Conservation (phyloP, 53 echinoderm and acorn worm species). For the Paelopatides confundens region DNA sequence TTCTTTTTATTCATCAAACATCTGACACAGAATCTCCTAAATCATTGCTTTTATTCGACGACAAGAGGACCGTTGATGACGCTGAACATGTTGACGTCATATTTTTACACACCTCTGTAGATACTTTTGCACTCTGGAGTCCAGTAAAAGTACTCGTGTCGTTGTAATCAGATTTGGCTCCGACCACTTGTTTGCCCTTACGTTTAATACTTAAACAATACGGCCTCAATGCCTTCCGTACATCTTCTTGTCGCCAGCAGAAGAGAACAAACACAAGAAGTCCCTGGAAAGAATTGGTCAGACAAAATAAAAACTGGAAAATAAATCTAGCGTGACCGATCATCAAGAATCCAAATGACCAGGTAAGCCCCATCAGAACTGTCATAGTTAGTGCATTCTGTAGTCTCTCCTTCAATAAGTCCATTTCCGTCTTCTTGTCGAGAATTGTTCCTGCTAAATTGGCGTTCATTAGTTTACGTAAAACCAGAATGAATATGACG, state of each 20-base stretch:
- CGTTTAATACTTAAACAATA: conserved; percentile 28
- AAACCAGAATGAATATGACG: conserved; percentile 77
- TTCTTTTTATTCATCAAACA: not conserved
- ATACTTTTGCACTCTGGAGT: not conserved
- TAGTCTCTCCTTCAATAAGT: conserved; percentile 47
- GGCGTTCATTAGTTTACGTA: conserved; percentile 71
- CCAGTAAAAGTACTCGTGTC: conserved; percentile 22
- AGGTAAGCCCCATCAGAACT: conserved; percentile 84
- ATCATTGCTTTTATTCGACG: not conserved
- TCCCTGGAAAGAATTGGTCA: conserved; percentile 89
- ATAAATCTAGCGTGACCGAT: conserved; percentile 64
- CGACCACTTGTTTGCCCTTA: conserved; percentile 36
- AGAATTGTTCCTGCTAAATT: conserved; percentile 70
- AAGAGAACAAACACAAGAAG: conserved; percentile 85
- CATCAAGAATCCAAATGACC: conserved; percentile 88
- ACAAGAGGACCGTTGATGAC: not conserved
- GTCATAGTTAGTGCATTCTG: conserved; percentile 91
- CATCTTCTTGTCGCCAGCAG: conserved; percentile 84
- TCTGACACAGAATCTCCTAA: not conserved
- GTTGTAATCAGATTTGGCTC: conserved; percentile 32
- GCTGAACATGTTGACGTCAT: conserved; percentile 5
- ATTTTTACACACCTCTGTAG: conserved; percentile 5
- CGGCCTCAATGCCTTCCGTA: conserved; percentile 56
- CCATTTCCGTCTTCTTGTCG: conserved; percentile 64
- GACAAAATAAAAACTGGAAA: conserved; percentile 89